Evolutionary conservation across 2,113 vertebrate species (phyloP).

Genomic region (Myotis lucifugus): DNA sequence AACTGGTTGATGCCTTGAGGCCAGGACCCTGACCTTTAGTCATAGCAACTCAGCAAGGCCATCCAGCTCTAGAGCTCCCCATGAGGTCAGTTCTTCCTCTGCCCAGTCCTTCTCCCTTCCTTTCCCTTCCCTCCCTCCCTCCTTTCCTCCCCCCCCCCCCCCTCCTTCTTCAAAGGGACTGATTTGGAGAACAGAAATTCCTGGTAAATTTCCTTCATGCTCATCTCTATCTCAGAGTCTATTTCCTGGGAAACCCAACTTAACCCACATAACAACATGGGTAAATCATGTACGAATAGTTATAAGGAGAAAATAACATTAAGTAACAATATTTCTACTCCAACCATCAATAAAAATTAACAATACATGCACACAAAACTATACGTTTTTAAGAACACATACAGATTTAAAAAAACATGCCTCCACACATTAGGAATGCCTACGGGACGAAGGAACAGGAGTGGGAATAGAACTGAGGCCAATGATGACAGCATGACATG

Average conservation of each 20-base stretch:
- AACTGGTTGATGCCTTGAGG: not conserved
- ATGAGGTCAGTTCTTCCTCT: not conserved
- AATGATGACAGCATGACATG: not conserved
- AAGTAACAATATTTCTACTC: not conserved
- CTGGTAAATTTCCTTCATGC: not conserved
- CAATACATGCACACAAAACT: not conserved
- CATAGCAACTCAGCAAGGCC: not conserved
- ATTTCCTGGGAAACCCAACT: not conserved
- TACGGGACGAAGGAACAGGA: not conserved
- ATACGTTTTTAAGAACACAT: not conserved
- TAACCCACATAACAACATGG: not conserved
- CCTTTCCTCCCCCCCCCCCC: not conserved
- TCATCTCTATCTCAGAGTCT: not conserved
- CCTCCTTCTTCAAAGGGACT: not conserved
- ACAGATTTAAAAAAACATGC: not conserved
- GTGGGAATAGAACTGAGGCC: not conserved
- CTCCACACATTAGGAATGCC: not conserved
- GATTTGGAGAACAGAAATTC: not conserved
- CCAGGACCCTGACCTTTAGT: not conserved
- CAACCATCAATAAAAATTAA: not conserved
- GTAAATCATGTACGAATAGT: not conserved
- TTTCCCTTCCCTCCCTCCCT: not conserved
- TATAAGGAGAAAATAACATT: not conserved
- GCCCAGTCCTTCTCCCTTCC: not conserved
- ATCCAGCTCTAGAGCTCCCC: not conserved